These are phyloP conservation scores for Mycteria americana DNA, from an alignment of 2,797 vertebrate species.

Conservation along the genomic window DNA sequence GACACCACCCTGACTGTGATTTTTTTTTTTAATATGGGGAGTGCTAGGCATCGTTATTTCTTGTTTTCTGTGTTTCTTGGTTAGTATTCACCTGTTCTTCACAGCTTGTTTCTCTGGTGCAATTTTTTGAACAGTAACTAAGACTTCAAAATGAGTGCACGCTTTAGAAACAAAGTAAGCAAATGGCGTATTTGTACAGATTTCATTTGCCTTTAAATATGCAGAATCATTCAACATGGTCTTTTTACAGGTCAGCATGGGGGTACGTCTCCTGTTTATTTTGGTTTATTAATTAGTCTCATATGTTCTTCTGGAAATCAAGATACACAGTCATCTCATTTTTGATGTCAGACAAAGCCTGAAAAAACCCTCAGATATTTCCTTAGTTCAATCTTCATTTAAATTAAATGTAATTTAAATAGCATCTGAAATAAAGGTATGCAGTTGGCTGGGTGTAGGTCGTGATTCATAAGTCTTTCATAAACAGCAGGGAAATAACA, in stretches of 20 bases:
- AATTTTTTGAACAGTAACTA: not conserved
- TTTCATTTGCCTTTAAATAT: not conserved
- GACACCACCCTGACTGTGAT: not conserved
- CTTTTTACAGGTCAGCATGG: not conserved
- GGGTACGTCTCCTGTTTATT: not conserved
- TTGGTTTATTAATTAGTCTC: not conserved
- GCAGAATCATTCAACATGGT: not conserved
- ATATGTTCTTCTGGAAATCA: not conserved
- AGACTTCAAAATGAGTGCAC: not conserved
- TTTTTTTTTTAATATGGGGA: not conserved
- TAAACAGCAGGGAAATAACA: conserved; percentile 69
- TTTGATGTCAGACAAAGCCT: not conserved
- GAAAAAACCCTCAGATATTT: not conserved
- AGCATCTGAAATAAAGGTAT: conserved; percentile 64
- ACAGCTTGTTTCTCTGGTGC: not conserved
- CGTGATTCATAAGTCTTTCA: conserved; percentile 71
- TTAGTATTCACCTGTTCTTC: not conserved
- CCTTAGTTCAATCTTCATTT: conserved; percentile 1
- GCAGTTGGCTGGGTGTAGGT: conserved; percentile 29
- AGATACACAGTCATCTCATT: not conserved
- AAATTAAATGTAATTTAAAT: conserved; percentile 53
- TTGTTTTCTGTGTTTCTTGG: not conserved
- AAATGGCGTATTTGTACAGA: not conserved
- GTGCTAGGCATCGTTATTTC: not conserved
- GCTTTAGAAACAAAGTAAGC: not conserved